Percentiles rank a stretch among this genome's conserved stretches.
phyloP scores from a whole-genome alignment of 2,888 invertebrate genomes.

The Drosophila histrio region DNA sequence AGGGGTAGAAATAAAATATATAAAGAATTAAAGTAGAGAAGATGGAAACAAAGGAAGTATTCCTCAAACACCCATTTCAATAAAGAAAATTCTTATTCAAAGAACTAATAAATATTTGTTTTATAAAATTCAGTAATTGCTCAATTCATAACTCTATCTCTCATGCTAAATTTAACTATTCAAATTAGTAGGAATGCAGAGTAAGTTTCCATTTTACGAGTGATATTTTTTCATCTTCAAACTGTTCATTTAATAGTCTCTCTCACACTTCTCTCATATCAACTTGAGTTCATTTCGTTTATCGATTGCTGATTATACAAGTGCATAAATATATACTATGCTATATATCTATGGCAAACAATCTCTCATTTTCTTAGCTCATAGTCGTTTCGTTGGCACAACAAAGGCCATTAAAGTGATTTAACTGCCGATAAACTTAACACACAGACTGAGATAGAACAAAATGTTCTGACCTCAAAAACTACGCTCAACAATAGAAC shows the following conservation, averaged over 20 bases:
- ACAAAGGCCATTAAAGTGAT: slow-evolving; percentile 72
- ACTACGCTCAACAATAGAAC: slow-evolving; percentile 59
- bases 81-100: too few species aligned
- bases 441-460: slow-evolving; percentile 43
- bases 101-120: too few species aligned
- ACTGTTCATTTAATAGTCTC: not conserved
- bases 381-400: slow-evolving; percentile 22
- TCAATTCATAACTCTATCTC: too few species aligned
- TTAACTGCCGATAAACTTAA: slow-evolving; percentile 72
- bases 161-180: too few species aligned
- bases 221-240: not conserved
- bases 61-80: too few species aligned
- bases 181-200: not conserved
- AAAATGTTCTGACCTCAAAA: slow-evolving; percentile 56
- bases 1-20: too few species aligned
- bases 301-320: slow-evolving; percentile 17
- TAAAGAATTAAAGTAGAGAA: too few species aligned
- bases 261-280: not conserved
- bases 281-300: slow-evolving; percentile 13
- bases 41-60: too few species aligned
- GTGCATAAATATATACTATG: slow-evolving; percentile 9
- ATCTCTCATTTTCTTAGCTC: slow-evolving; percentile 2
- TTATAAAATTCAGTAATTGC: too few species aligned
- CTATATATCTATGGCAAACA: not conserved
- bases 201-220: not conserved